Percentiles rank a stretch among this genome's conserved stretches.
These are phyloP conservation scores for Semicossyphus pulcher DNA, from an alignment of 2,113 vertebrate species.

Conservation along the genomic window DNA sequence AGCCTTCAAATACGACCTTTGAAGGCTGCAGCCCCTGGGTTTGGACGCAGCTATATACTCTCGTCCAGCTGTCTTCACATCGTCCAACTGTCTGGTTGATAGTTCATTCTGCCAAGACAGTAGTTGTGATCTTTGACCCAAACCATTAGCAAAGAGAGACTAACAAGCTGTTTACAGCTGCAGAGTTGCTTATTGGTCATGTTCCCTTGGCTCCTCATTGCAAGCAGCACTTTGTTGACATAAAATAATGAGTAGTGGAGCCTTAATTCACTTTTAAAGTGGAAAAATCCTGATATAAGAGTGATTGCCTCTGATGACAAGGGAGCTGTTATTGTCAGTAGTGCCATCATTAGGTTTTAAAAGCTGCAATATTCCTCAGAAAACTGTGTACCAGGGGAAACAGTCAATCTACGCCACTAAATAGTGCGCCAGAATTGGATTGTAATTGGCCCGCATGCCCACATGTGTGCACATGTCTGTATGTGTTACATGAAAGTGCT, in stretches of 20 bases:
- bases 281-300: conserved; percentile 2
- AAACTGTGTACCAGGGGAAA: conserved; percentile 23
- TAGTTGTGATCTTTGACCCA: too few species aligned
- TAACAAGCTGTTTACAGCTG: background rate
- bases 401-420: conserved; percentile 46
- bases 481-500: conserved; percentile 4
- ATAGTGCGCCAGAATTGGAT: conserved; percentile 27
- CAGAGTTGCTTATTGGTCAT: background rate
- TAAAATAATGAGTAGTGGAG: background rate
- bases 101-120: too few species aligned
- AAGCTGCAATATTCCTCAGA: conserved; percentile 40
- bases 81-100: too few species aligned
- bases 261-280: background rate
- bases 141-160: background rate
- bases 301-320: background rate
- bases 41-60: too few species aligned
- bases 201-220: background rate
- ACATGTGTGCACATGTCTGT: conserved; percentile 32
- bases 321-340: background rate
- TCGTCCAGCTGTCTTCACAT: too few species aligned
- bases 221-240: background rate
- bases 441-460: conserved; percentile 48
- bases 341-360: conserved; percentile 22
- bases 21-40: too few species aligned
- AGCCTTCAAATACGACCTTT: too few species aligned